A percentile compares a stretch with the other conserved stretches of the same genome.
phyloP scores from a whole-genome alignment of 2,888 invertebrate genomes.

The Spatulosminthurus flaviceps region DNA sequence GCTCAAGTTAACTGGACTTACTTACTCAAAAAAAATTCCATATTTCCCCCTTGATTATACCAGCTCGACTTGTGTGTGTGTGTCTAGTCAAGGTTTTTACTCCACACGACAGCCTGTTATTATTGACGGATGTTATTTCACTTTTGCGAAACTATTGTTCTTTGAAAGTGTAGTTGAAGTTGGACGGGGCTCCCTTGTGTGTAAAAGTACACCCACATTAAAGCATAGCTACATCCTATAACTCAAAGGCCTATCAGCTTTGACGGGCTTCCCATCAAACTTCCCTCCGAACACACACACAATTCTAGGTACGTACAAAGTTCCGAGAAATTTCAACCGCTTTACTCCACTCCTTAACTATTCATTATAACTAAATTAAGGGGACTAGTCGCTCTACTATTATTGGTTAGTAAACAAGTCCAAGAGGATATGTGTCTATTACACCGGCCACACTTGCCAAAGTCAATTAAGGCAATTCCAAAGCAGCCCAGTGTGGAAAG shows the following conservation, averaged over 20 bases:
- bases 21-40: background rate
- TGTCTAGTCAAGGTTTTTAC: background rate
- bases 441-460: background rate
- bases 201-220: too few species aligned
- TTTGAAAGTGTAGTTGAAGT: conserved; percentile 1
- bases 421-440: too few species aligned
- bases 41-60: too few species aligned
- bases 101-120: background rate
- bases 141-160: conserved; percentile 18
- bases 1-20: background rate
- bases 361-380: background rate
- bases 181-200: background rate
- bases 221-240: too few species aligned
- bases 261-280: background rate
- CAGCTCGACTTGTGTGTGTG: too few species aligned
- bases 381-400: background rate
- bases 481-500: background rate
- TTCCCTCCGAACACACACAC: background rate
- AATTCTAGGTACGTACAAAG: background rate
- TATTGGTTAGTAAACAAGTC: conserved; percentile 6
- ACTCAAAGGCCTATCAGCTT: too few species aligned
- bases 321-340: background rate
- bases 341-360: background rate
- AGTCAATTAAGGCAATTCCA: background rate
- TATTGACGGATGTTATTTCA: conserved; percentile 14